A percentile compares a stretch with the other conserved stretches of the same genome.
These are phyloP conservation scores for Diprion similis DNA, from an alignment of 1,140 invertebrate species.

Conservation along the genomic window DNA sequence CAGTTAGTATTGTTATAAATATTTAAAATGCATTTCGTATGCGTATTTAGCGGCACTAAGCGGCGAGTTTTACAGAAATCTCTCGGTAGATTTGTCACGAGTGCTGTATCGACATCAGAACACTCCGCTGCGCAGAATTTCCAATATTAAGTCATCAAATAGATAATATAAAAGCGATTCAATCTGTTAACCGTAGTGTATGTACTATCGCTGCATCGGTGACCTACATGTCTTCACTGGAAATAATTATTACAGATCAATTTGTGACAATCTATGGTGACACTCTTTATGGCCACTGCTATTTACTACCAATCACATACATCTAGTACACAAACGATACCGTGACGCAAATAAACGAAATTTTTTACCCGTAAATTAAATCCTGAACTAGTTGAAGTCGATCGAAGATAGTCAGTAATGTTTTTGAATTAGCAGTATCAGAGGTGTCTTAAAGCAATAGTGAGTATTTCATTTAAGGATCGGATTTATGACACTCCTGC, in stretches of 20 bases:
- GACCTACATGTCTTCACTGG: conserved; percentile 38
- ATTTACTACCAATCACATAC: neutral
- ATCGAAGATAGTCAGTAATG: too few species aligned
- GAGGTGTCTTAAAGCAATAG: too few species aligned
- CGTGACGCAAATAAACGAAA: neutral
- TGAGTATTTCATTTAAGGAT: too few species aligned
- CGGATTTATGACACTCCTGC: too few species aligned
- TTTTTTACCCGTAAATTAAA: neutral
- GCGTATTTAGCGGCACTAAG: too few species aligned
- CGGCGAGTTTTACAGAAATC: too few species aligned
- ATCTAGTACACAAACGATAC: neutral
- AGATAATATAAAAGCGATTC: conserved; percentile 2
- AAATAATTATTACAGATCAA: conserved; percentile 46
- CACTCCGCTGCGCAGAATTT: neutral
- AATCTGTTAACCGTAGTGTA: neutral
- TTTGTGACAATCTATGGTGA: conserved; percentile 36
- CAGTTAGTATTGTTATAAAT: too few species aligned
- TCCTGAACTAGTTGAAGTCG: neutral
- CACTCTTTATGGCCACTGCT: neutral
- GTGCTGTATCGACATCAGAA: too few species aligned
- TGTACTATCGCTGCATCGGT: neutral
- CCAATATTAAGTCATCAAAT: neutral
- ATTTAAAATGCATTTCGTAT: too few species aligned
- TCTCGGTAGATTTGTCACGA: too few species aligned
- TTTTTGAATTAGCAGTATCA: too few species aligned